Percentiles rank a stretch among this genome's conserved stretches.
Conservation (phyloP, 2,888 invertebrate genomes). For the Drosophila greeni region DNA sequence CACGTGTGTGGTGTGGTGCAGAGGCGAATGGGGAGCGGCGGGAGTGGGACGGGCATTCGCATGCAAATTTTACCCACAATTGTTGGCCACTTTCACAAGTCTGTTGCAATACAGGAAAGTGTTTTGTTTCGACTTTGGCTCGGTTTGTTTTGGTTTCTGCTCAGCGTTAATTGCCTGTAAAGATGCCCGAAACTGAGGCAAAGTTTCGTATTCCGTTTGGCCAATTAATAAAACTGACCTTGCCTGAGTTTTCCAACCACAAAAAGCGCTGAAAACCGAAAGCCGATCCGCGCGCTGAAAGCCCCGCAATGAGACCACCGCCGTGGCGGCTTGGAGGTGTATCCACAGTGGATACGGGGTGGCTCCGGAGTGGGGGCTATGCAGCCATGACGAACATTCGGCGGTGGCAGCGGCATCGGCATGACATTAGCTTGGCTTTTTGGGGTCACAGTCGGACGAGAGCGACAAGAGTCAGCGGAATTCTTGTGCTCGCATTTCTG, state of each 20-base stretch:
- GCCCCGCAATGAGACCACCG: conserved; percentile 33
- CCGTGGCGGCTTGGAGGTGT: conserved; percentile 21
- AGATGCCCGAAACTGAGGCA: conserved; percentile 60
- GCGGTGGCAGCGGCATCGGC: conserved; percentile 64
- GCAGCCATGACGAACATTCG: conserved; percentile 72
- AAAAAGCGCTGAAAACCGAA: conserved; percentile 39
- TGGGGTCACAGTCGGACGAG: conserved; percentile 62
- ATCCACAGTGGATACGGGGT: conserved; percentile 1
- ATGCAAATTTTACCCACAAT: conserved; percentile 62
- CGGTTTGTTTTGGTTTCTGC: conserved; percentile 34
- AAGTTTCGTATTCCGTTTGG: conserved; percentile 41
- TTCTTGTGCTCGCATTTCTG: conserved; percentile 58
- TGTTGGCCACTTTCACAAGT: conserved; percentile 65
- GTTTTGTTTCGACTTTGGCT: conserved; percentile 40
- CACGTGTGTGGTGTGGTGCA: conserved; percentile 9
- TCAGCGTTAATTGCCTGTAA: conserved; percentile 71
- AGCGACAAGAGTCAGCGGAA: conserved; percentile 48
- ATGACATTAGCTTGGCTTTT: conserved; percentile 69
- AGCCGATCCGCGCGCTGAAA: conserved; percentile 50
- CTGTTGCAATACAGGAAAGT: conserved; percentile 71
- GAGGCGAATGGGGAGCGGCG: conserved; percentile 8
- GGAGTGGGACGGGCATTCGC: conserved; percentile 34
- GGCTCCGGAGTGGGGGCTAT: conserved; percentile 49
- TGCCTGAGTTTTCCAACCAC: conserved; percentile 59
- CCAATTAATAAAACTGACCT: conserved; percentile 71